These are phyloP conservation scores for Caranx ignobilis DNA, from an alignment of 2,113 vertebrate species.

Conservation along the genomic window DNA sequence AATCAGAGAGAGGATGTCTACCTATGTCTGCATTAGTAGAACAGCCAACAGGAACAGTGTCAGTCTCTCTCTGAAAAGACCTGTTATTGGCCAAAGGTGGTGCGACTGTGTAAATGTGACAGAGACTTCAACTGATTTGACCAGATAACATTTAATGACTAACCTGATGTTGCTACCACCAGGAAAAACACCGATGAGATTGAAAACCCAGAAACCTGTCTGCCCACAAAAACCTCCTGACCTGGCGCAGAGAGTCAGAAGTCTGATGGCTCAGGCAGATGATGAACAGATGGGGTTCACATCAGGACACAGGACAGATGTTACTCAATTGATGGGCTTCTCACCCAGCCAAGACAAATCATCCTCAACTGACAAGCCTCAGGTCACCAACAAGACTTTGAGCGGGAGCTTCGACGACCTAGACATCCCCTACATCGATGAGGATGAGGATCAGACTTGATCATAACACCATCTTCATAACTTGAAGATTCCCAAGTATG, in stretches of 20 bases:
- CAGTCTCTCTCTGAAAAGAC: too few relatives aligned
- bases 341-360: conserved; percentile 51
- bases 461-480: not conserved
- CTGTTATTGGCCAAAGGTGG: too few relatives aligned
- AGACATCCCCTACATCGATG: conserved; percentile 87
- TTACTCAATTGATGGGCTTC: conserved; percentile 79
- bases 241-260: conserved; percentile 46
- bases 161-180: conserved; percentile 24
- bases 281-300: conserved; percentile 62
- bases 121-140: not conserved
- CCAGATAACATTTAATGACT: conserved; percentile 7
- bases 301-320: conserved; percentile 78
- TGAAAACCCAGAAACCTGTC: conserved; percentile 42
- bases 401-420: conserved; percentile 84
- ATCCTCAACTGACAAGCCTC: conserved; percentile 18
- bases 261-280: conserved; percentile 23
- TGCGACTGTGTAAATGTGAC: not conserved
- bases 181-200: conserved; percentile 50
- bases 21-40: too few relatives aligned
- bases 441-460: conserved; percentile 63
- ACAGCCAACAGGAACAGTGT: too few relatives aligned
- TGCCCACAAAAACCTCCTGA: conserved; percentile 51
- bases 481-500: conserved; percentile 19
- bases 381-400: conserved; percentile 50
- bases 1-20: too few relatives aligned